These are phyloP conservation scores for Trisateles emortualis DNA, from an alignment of 2,888 invertebrate species.

Conservation along the genomic window DNA sequence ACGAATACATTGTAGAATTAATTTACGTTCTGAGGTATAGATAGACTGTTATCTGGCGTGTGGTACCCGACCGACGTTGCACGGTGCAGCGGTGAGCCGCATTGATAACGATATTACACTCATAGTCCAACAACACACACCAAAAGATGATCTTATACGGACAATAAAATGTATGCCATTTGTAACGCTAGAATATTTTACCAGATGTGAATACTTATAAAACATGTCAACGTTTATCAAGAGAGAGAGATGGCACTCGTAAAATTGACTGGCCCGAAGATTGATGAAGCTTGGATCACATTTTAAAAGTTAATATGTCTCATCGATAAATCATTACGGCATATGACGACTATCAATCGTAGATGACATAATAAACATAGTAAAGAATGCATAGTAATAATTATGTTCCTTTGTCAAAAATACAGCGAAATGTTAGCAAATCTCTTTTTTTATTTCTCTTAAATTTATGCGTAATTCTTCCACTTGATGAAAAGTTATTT, in stretches of 20 bases:
- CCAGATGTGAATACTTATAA: slow-evolving; percentile 33
- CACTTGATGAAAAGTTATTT: slow-evolving; percentile 52
- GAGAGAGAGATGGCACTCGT: slow-evolving; percentile 36
- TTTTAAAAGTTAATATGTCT: slow-evolving; percentile 60
- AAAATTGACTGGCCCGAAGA: slow-evolving; percentile 54
- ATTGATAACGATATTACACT: slow-evolving; percentile 65
- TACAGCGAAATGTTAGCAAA: not conserved
- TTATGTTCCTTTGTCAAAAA: slow-evolving; percentile 31
- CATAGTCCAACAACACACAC: slow-evolving; percentile 25
- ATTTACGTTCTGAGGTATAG: slow-evolving; percentile 62
- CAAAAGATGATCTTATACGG: slow-evolving; percentile 43
- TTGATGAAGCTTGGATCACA: slow-evolving; percentile 50
- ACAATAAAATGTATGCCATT: slow-evolving; percentile 27
- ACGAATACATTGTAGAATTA: slow-evolving; percentile 71
- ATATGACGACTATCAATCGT: slow-evolving; percentile 53
- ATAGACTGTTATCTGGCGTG: slow-evolving; percentile 72
- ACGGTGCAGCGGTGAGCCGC: slow-evolving; percentile 58
- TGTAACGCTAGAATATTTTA: slow-evolving; percentile 18
- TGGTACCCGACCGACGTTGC: slow-evolving; percentile 56
- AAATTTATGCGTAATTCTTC: slow-evolving; percentile 30
- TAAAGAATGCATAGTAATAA: slow-evolving; percentile 45
- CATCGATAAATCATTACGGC: slow-evolving; percentile 64
- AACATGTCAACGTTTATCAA: slow-evolving; percentile 23
- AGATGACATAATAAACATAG: slow-evolving; percentile 42
- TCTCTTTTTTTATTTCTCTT: slow-evolving; percentile 1